Conservation (phyloP, 2,888 invertebrate species). For the Tortrix viridana region DNA sequence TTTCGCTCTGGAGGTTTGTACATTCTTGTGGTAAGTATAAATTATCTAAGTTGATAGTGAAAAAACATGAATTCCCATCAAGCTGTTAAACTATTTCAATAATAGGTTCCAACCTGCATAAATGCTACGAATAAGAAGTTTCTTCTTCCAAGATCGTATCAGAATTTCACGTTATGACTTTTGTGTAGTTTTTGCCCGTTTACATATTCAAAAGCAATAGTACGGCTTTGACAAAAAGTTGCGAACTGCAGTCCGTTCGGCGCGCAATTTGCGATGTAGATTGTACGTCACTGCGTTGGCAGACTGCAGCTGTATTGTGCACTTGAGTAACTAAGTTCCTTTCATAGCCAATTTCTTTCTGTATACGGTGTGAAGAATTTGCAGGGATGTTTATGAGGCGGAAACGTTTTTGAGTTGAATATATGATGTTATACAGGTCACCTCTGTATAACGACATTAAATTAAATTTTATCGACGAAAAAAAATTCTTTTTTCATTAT, state of each 20-base stretch:
- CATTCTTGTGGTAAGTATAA: no score
- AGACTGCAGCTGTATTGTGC: slow-evolving; percentile 11
- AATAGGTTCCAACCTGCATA: no score
- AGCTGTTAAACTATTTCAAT: no score
- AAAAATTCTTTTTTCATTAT: no score
- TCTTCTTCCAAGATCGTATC: not conserved
- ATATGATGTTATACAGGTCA: not conserved
- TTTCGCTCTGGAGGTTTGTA: no score
- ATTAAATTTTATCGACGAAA: no score
- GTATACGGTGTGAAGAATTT: slow-evolving; percentile 15
- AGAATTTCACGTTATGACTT: not conserved
- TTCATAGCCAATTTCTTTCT: slow-evolving; percentile 22
- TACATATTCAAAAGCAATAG: slow-evolving; percentile 24
- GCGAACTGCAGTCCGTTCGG: slow-evolving; percentile 1
- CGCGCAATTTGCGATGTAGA: slow-evolving; percentile 34
- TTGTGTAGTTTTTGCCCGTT: not conserved
- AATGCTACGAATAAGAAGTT: no score
- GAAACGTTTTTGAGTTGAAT: slow-evolving; percentile 5
- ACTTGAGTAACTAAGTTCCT: slow-evolving; percentile 7
- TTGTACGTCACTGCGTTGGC: slow-evolving; percentile 20
- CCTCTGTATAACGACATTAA: no score
- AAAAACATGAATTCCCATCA: no score
- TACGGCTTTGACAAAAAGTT: slow-evolving; percentile 13
- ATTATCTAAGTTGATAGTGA: no score
- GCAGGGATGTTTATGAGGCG: slow-evolving; percentile 14